Evolutionary conservation across 1,140 invertebrate species (phyloP).

Genomic region (Lucilia cuprina): DNA sequence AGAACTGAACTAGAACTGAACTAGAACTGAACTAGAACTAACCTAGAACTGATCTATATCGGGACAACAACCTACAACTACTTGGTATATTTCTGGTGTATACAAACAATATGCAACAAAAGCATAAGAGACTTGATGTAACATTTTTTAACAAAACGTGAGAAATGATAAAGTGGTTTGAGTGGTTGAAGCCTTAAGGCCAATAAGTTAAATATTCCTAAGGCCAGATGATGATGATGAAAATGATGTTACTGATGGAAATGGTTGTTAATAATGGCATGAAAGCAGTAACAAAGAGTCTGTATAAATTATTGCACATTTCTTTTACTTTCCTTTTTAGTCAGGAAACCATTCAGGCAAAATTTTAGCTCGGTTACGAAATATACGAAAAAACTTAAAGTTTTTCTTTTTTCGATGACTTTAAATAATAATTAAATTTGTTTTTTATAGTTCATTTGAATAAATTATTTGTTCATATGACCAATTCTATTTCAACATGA

Average conservation of each 20-base stretch:
- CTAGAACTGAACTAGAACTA: too few species aligned
- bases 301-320: neutral
- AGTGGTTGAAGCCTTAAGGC: slow-evolving; percentile 25
- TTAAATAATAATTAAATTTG: too few species aligned
- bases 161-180: slow-evolving; percentile 28
- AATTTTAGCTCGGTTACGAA: neutral
- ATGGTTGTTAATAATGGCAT: neutral
- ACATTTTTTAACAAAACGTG: slow-evolving; percentile 1
- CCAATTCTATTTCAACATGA: neutral
- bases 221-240: neutral
- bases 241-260: neutral
- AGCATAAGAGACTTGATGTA: neutral
- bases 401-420: neutral
- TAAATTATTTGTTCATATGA: too few species aligned
- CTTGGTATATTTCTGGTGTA: too few species aligned
- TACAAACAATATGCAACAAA: too few species aligned
- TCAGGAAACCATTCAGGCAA: neutral
- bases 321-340: neutral
- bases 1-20: too few species aligned
- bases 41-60: too few species aligned
- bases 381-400: neutral
- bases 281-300: neutral
- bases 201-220: slow-evolving; percentile 26
- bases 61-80: too few species aligned
- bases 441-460: too few species aligned